These are phyloP conservation scores for Eudyptes chrysolophus DNA, from an alignment of 2,113 vertebrate species.

Conservation along the genomic window DNA sequence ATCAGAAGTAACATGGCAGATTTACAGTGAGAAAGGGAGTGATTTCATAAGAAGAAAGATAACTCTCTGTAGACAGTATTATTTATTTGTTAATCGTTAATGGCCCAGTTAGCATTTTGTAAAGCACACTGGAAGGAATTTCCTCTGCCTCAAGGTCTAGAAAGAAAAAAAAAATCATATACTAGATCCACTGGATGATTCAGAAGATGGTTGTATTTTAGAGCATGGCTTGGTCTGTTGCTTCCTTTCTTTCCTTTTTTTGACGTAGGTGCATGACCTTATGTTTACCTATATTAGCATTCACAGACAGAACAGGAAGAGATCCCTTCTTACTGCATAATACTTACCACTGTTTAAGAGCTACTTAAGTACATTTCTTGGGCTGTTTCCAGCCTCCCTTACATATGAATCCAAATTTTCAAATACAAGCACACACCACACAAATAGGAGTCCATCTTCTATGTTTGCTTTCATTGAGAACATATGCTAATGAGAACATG, in stretches of 20 bases:
- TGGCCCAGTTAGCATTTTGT: background rate
- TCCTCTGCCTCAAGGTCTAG: background rate
- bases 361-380: background rate
- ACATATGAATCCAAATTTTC: constrained; percentile 3
- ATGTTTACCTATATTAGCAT: background rate
- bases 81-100: constrained; percentile 36
- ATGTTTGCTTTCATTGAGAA: background rate
- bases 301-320: background rate
- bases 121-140: background rate
- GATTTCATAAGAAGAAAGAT: background rate
- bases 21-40: background rate
- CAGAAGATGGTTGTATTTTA: background rate
- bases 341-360: background rate
- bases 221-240: background rate
- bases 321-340: background rate
- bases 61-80: background rate
- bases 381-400: background rate
- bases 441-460: background rate
- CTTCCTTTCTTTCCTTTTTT: background rate
- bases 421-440: background rate
- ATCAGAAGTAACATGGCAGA: background rate
- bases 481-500: constrained; percentile 8
- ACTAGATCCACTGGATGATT: background rate
- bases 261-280: background rate
- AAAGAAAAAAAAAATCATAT: background rate